phyloP scores from a whole-genome alignment of 1,140 invertebrate species.

The Magallana ariakensis region DNA sequence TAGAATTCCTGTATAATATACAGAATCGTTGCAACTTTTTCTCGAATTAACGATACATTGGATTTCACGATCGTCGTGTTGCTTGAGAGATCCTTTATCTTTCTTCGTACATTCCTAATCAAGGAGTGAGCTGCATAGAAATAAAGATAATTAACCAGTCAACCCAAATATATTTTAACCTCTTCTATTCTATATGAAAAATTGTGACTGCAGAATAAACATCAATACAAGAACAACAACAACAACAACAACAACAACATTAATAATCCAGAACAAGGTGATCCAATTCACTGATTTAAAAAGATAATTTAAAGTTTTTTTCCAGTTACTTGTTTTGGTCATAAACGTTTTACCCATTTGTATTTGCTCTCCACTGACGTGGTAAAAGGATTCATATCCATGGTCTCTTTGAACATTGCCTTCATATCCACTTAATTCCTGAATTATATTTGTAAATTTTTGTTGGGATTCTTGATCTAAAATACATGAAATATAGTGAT shows the following conservation, averaged over 20 bases:
- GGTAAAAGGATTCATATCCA: background rate
- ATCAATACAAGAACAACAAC: background rate
- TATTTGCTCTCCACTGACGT: background rate
- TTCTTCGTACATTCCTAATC: background rate
- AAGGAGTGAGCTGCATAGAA: background rate
- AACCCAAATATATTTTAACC: background rate
- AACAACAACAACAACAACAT: background rate
- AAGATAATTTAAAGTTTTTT: background rate
- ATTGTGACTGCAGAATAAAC: too few species aligned
- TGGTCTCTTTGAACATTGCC: background rate
- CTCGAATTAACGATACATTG: background rate
- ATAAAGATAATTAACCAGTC: background rate
- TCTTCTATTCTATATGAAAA: background rate
- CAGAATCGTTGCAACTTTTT: background rate
- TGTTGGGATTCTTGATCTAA: too few species aligned
- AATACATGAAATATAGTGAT: too few species aligned
- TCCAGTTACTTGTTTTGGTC: background rate
- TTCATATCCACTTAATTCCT: background rate
- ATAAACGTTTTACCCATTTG: background rate
- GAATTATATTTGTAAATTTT: background rate
- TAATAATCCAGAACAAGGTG: background rate
- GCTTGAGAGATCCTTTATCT: background rate
- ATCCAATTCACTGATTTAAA: background rate
- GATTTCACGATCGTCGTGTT: background rate
- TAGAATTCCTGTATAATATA: conserved; percentile 40